These are phyloP conservation scores for Musca domestica DNA, from an alignment of 1,140 invertebrate genomes.

Conservation along the genomic window DNA sequence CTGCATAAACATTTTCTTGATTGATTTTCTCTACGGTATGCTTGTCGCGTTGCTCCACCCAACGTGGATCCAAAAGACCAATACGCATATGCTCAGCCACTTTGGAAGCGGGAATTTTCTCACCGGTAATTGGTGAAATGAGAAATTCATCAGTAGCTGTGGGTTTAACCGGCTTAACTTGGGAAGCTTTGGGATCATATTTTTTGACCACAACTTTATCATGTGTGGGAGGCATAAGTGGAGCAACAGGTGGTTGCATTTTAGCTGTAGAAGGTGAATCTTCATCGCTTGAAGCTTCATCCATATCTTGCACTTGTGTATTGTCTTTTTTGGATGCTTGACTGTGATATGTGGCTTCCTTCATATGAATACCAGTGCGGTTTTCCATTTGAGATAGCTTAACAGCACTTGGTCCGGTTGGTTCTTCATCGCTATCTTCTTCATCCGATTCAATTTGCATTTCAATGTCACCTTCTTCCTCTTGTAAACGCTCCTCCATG, in stretches of 20 bases:
- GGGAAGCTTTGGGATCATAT: slow-evolving; percentile 90
- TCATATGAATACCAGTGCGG: slow-evolving; percentile 55
- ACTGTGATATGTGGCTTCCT: slow-evolving; percentile 49
- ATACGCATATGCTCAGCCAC: slow-evolving; percentile 98
- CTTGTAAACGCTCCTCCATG: slow-evolving; percentile 64
- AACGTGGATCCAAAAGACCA: slow-evolving; percentile 93
- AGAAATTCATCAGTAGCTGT: slow-evolving; percentile 82
- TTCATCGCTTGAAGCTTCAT: slow-evolving; percentile 81
- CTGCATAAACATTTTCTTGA: slow-evolving; percentile 64
- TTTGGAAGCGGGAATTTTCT: slow-evolving; percentile 94
- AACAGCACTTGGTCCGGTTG: slow-evolving; percentile 40
- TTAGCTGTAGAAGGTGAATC: slow-evolving; percentile 60
- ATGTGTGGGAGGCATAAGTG: slow-evolving; percentile 79
- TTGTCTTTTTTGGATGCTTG: slow-evolving; percentile 45
- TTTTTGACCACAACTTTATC: slow-evolving; percentile 96
- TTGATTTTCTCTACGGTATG: slow-evolving; percentile 68
- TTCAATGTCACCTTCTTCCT: slow-evolving; percentile 65
- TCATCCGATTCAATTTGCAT: slow-evolving; percentile 67
- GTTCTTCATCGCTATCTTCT: slow-evolving; percentile 58
- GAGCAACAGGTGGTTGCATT: slow-evolving; percentile 55
- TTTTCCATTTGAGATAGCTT: slow-evolving; percentile 65
- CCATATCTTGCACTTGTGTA: slow-evolving; percentile 80
- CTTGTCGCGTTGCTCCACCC: slow-evolving; percentile 94
- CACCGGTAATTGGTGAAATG: slow-evolving; percentile 97
- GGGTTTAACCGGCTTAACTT: slow-evolving; percentile 60